Evolutionary conservation across 1,140 invertebrate species (phyloP), one percentile per base, ranked within the genome.

Genomic region (Zophobas morio): DNA sequence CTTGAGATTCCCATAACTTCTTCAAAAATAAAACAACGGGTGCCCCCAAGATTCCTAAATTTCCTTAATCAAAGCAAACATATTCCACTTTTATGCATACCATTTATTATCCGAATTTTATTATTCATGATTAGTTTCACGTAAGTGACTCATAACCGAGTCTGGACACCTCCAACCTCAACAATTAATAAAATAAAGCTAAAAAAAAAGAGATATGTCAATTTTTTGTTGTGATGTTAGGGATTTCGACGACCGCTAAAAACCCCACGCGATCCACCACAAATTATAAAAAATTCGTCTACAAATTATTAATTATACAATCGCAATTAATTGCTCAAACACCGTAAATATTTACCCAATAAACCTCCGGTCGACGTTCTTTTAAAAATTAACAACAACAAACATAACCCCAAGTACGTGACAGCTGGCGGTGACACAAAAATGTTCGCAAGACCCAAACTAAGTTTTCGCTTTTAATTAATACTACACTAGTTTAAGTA

Each of bases 201-300:
- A 8, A 46, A 46, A 46, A 54, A 40, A 66, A 66, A 66, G 42
- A 5, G 1, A 66, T 42, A 66, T 33, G 60, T 66, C 60, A 66
- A 66, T 42, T 34, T 39, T 63, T 63, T 37, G 20, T 20, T 6
- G 6, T 20, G 2, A 2, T 33, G 6, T 66, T 63, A 46, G 60
- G 60, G 60, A 66, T 20, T 66, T 66, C 42, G 20, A 20, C 20
- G 20, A 20, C 20, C 20, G 20, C 20, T 20, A 20, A 20, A 20
- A 20, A 20, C 20, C 20, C 20, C 20, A 20, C 20, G 20, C 20
- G 20, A 20, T 20, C 20, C 20, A 20, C 20, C 20, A 20, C 20
- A 20, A 20, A 20, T 20, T 20, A 20, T 20, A 20, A 20, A 20
- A 20, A 20, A 20, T 20, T 20, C 20, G 20, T 20, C 20, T 20